Base-by-base conservation (phyloP, 2,113 vertebrate genomes). In the Dipodomys merriami region DNA sequence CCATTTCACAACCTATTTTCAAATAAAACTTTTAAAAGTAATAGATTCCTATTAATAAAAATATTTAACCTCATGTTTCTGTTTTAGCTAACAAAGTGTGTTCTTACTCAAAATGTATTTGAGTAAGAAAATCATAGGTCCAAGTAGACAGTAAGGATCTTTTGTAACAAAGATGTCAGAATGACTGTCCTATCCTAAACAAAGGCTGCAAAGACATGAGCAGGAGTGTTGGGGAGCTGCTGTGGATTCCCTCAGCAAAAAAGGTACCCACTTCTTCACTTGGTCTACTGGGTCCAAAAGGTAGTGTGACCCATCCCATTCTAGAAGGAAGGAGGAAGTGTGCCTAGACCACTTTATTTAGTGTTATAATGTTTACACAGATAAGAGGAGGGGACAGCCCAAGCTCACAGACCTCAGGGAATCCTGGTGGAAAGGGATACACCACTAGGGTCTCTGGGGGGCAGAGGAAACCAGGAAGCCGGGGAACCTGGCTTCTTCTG, bases 21-120 rank as follows among this genome's bases (percentile, higher is more conserved):
- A 33, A 85, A 69, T 71, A 93, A 93, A 91, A 91, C 39, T 89
- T 94, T 53, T 76, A 29, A 15, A 88, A 27, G 18, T 68, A 74
- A 91, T 84, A 94, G 79, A 86, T 80, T 74, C 74, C 90, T 96
- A 95, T 72, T 93, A 95, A 96, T 95, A 96, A 96, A 96, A 95
- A 53, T 83, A 91, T 64, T 91, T 95, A 91, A 95, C 23, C 83
- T 91, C 77, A 94, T 27, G 82, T 72, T 86, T 90, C 81, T 97
- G 84, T 79, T 87, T 95, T 89, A 96, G 76, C 86, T 13, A 39
- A 65, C 35, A 93, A 69, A 7, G 65, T 27, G 53, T 76, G 25
- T 5, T 39, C 39, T 39, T 39, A 39, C 39, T 39, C 39, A 39
- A 39, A 39, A 39, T 6, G 62, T 69, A 74, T 64, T 73, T 73